A percentile compares a stretch with the other conserved stretches of the same genome.
Evolutionary conservation across 2,888 invertebrate genomes (phyloP).

Genomic region (Dioctria rufipes): DNA sequence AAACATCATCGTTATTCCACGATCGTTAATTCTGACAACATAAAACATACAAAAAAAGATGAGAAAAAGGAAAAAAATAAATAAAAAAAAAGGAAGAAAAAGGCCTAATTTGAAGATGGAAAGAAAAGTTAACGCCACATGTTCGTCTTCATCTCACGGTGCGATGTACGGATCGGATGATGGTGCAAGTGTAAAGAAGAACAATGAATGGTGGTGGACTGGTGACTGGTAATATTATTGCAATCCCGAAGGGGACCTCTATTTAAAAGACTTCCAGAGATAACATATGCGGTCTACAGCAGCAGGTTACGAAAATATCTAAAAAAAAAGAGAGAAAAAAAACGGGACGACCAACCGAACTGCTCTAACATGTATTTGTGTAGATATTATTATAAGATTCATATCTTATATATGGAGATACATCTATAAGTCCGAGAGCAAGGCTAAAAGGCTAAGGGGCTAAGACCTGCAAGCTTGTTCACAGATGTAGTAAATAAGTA

Average conservation of each 20-base stretch:
- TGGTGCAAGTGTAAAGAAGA: conserved; percentile 20
- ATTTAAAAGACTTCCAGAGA: background rate
- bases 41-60: background rate
- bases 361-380: background rate
- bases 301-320: background rate
- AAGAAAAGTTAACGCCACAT: conserved; percentile 38
- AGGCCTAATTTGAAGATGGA: conserved; percentile 9
- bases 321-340: conserved; percentile 2
- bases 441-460: conserved; percentile 14
- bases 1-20: conserved; percentile 15
- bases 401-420: background rate
- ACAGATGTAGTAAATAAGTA: conserved; percentile 15
- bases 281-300: background rate
- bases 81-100: background rate
- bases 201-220: background rate
- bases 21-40: conserved; percentile 28
- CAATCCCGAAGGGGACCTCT: background rate
- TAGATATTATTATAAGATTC: background rate
- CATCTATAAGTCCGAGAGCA: background rate
- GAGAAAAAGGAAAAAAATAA: background rate
- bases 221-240: background rate
- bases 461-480: conserved; percentile 4
- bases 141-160: conserved; percentile 26
- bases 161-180: background rate
- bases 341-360: background rate